Conservation (phyloP, 2,797 vertebrate species). For the Anguilla marmorata region DNA sequence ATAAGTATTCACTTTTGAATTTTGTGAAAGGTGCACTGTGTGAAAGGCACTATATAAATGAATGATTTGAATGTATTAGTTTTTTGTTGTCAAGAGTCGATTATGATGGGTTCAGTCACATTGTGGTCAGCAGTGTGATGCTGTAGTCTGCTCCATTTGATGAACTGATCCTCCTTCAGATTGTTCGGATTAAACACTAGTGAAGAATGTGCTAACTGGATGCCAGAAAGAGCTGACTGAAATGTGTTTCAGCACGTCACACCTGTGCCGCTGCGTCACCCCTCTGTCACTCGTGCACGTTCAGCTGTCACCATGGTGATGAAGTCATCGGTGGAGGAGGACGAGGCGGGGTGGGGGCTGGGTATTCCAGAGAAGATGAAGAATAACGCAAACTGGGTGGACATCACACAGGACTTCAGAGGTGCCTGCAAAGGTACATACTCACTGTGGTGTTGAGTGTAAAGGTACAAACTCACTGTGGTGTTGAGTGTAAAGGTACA, state of each 20-base stretch:
- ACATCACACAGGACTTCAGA: slow-evolving; percentile 94
- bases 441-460: slow-evolving; percentile 16
- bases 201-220: neutral
- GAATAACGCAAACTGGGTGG: slow-evolving; percentile 89
- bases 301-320: slow-evolving; percentile 84
- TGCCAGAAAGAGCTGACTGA: neutral
- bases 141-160: neutral
- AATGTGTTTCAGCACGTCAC: neutral
- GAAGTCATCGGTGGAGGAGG: slow-evolving; percentile 92
- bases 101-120: neutral
- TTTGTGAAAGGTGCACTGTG: no score
- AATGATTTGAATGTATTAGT: neutral
- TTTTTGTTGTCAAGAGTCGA: neutral
- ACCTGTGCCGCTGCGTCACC: neutral
- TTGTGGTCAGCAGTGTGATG: neutral
- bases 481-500: neutral
- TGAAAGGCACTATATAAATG: neutral
- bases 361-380: slow-evolving; percentile 93
- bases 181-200: neutral
- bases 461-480: neutral
- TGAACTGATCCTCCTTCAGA: neutral
- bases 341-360: slow-evolving; percentile 92
- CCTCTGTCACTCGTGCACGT: neutral
- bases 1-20: no score
- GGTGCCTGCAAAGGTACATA: slow-evolving; percentile 89